Conservation (phyloP, 2,113 vertebrate genomes). For the Amblyopsis rosae region DNA sequence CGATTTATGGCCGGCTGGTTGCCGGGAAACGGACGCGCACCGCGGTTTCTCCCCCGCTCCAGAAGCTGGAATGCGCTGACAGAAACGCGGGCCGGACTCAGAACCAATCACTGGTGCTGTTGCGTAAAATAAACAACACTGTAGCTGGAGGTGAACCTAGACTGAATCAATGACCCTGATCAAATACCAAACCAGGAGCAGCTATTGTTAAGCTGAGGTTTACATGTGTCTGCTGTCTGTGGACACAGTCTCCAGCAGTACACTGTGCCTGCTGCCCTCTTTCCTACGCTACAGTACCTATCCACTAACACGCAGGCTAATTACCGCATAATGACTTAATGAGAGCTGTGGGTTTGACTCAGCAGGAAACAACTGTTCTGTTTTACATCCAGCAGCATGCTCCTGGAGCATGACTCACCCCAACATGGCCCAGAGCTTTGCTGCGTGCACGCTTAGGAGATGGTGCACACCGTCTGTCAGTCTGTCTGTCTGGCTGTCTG, state of each 20-base stretch:
- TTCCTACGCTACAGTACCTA: constrained; percentile 44
- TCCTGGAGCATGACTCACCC: constrained; percentile 65
- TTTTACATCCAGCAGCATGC: constrained; percentile 69
- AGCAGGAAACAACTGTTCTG: constrained; percentile 69
- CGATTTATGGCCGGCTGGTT: constrained; percentile 54
- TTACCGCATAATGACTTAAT: constrained; percentile 71
- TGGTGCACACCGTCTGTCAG: neutral
- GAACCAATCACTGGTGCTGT: constrained; percentile 35
- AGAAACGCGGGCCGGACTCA: constrained; percentile 32
- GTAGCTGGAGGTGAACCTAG: constrained; percentile 36
- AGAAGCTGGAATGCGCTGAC: constrained; percentile 27
- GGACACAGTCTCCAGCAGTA: constrained; percentile 15
- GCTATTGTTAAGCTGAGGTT: constrained; percentile 21
- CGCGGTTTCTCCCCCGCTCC: constrained; percentile 31
- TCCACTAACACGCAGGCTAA: constrained; percentile 65
- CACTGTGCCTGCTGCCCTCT: constrained; percentile 26
- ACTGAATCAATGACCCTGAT: constrained; percentile 37
- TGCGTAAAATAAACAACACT: constrained; percentile 29
- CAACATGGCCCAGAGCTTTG: constrained; percentile 34
- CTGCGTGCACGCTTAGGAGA: constrained; percentile 27
- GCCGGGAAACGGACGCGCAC: constrained; percentile 42
- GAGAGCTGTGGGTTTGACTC: constrained; percentile 69
- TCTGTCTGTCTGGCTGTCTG: neutral
- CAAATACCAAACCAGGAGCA: constrained; percentile 18
- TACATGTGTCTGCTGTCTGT: constrained; percentile 13